Base-by-base conservation (phyloP, 2,113 vertebrate genomes). In the Bos javanicus region DNA sequence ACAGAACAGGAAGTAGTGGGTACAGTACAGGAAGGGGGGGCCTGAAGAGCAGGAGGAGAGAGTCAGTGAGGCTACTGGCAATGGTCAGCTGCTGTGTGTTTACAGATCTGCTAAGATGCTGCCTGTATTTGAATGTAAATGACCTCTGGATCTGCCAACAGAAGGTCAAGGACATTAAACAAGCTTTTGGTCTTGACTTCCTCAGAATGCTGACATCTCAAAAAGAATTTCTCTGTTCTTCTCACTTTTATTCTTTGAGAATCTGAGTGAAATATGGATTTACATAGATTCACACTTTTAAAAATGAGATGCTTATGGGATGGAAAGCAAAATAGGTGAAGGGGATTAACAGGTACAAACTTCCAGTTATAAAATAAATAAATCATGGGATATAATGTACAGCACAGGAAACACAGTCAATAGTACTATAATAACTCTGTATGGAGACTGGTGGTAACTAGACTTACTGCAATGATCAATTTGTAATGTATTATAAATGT, bases 171-270 rank as follows among this genome's bases (percentile, higher is more conserved):
- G 46, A 88, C 56, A 25, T 46, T 23, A 36, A 81, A 90, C 9
- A 52, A n/a, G 21, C 36, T 62, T 74, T 92, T 50, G 23, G 23
- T 76, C 21, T 89, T 16, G 48, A 74, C 39, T 56, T 97, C 30
- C 5, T 86, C 28, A 78, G 48, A 88, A 90, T 86, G 10, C 30
- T 92, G 30, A 52, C 60, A 67, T 82, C n/a, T 94, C 39, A 33
- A 43, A 39, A 60, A 25, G 7, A 19, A 56, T 74, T 92, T 3
- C 6, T 76, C 10, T 48, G 39, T 96, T 6, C 8, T 56, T 86
- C 23, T 50, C 74, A 8, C 23, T 93, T 93, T 76, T 86, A 67
- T 50, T 94, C 43, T 60, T 82, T 90, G 26, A 50, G 48, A 94
- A 84, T 92, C 36, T 84, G 30, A 60, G 54, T 90, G 81, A 95